Evolutionary conservation across 2,888 invertebrate species (phyloP), one percentile per base, ranked within the genome.

Genomic region (Drosophila longiperda): DNA sequence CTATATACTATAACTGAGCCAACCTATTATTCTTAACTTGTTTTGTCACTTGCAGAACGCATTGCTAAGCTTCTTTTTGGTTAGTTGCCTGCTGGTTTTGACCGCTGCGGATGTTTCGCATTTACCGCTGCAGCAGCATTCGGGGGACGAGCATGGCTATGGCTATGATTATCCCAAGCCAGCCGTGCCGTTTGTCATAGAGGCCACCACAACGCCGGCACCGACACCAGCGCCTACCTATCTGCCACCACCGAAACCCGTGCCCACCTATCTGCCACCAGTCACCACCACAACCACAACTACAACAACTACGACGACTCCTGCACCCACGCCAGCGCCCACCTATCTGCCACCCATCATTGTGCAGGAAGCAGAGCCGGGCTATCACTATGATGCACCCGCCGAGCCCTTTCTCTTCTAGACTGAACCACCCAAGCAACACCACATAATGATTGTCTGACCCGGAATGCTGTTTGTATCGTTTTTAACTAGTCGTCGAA

Each of bases 141-240:
- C 33, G 49, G 11, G 3, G 20, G 48, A 17, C 20, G 76, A 78
- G 4, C 87, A 87, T 33, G 85, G 85, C 17, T 75, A 91, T 62
- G 92, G 91, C 34, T 91, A 92, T 50, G 82, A 82, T 15, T 92
- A 91, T 63, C 85, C 81, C 42, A 73, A 81, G 60, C 92, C 92
- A 0, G 73, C 50, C 11, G 62, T 78, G 36, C 82, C 86, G 0
- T 87, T 91, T 66, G 81, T 87, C 38, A 75, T 91, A 54, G 54
- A 77, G 12, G 38, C 48, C 33, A 80, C 75, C 26, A 76, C 74
- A 73, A 75, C 87, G 1, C 83, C 81, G 1, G 57, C 82, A 12
- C 82, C 87, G 0, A 76, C 68, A 7, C 87, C 80, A 1, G 79
- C 52, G 12, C 82, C 87, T 11, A 82, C 82, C 6, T 82, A 82